Evolutionary conservation across 2,888 invertebrate species (phyloP), one percentile per base, ranked within the genome.

Genomic region (Mythimna impura): DNA sequence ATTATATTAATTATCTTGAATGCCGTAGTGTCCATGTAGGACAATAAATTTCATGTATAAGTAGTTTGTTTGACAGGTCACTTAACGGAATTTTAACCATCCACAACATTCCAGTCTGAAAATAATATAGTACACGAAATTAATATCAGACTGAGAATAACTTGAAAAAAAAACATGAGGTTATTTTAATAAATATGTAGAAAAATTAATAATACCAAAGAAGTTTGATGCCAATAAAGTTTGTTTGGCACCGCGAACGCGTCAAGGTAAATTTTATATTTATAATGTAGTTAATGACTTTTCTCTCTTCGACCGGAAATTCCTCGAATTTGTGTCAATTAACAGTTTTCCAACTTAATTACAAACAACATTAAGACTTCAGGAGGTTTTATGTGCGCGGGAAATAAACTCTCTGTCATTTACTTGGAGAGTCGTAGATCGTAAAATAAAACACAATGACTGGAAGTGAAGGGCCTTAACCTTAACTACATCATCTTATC

Each of bases 291-390:
- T 66, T 73, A 64, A 62, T 67, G 65, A 70, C 50, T 70, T 82
- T 78, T 81, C 55, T 47, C 66, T 55, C 34, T 66, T 52, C 6
- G 30, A 40, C 68, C 64, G 10, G 34, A 76, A 67, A 70, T 50
- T 14, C 57, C 40, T 40, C 25, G 47, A 69, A 71, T 66, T 61
- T 61, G 47, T 71, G 58, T 58, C 54, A 79, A 83, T 75, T 71
- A 75, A 12, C 20, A 82, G 52, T 69, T 71, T 62, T 71, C 54
- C 30, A 66, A 69, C 17, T 50, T 69, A 73, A 68, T 81, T 66
- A 70, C 22, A 9, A 20, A 43, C 8, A 62, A 36, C 30, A 30
- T 58, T 43, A 63, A 60, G 71, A 34, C 34, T 66, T 78, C 36
- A 10, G 40, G 1, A 40, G 50, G 43, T 74, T 68, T 69, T 47